Conservation (phyloP, 2,797 vertebrate genomes). For the Nasua narica region DNA sequence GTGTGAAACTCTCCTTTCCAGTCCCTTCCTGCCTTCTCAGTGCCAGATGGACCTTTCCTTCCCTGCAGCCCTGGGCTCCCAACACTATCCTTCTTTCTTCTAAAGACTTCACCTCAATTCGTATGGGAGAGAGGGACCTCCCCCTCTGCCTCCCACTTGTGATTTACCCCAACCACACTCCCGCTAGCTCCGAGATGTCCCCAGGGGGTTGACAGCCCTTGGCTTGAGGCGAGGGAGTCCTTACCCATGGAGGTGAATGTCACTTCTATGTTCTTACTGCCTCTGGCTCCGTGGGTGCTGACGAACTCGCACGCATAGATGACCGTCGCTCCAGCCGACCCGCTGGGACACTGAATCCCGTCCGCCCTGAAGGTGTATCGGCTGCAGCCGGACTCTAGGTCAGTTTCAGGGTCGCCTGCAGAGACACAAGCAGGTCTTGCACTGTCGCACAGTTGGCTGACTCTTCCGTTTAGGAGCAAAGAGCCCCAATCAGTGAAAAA, state of each 20-base stretch:
- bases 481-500: background rate
- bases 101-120: background rate
- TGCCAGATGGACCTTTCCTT: accelerated
- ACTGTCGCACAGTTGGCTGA: background rate
- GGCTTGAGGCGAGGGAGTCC: background rate
- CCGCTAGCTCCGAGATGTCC: background rate
- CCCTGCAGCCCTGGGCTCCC: background rate
- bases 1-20: background rate
- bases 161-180: background rate
- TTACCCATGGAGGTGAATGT: constrained; percentile 78
- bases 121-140: background rate
- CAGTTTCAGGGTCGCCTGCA: constrained; percentile 71
- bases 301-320: constrained; percentile 79
- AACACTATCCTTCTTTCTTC: background rate
- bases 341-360: constrained; percentile 57
- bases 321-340: constrained; percentile 50
- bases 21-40: background rate
- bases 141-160: background rate
- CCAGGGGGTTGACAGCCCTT: background rate
- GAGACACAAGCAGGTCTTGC: constrained; percentile 12
- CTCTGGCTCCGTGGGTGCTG: constrained; percentile 70
- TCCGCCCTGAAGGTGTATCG: constrained; percentile 65
- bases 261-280: constrained; percentile 69
- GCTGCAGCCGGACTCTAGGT: constrained; percentile 63
- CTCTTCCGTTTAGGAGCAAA: background rate